These are phyloP conservation scores for Eulemur albifrons DNA, from an alignment of 2,797 vertebrate species.

Conservation along the genomic window DNA sequence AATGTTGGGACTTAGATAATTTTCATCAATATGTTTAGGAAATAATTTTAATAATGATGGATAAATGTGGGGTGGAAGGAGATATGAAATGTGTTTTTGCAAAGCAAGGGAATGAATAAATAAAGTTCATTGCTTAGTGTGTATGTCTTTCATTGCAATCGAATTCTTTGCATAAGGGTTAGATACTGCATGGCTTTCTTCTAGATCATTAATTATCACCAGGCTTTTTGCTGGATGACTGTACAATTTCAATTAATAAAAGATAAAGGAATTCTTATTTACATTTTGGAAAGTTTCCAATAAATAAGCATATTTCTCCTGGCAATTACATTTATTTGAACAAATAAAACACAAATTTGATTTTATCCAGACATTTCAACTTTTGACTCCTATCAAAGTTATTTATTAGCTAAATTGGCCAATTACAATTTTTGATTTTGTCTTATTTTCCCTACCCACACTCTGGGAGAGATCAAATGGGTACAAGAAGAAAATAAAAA, in stretches of 20 bases:
- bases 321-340: not conserved
- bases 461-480: not conserved
- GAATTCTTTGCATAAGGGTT: not conserved
- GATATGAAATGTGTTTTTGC: not conserved
- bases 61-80: not conserved
- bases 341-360: not conserved
- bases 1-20: not conserved
- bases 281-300: not conserved
- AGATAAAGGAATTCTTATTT: not conserved
- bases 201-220: not conserved
- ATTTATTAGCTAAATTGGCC: not conserved
- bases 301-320: constrained; percentile 4
- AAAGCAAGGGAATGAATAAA: not conserved
- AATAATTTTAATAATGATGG: not conserved
- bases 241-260: not conserved
- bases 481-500: not conserved
- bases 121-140: not conserved
- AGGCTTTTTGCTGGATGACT: not conserved
- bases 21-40: not conserved
- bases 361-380: not conserved
- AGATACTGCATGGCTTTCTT: not conserved
- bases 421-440: not conserved
- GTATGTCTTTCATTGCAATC: not conserved
- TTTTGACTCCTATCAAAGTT: not conserved
- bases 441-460: not conserved